Conservation (phyloP, 35 echinoderm and acorn worm species). For the Diadema setosum region DNA sequence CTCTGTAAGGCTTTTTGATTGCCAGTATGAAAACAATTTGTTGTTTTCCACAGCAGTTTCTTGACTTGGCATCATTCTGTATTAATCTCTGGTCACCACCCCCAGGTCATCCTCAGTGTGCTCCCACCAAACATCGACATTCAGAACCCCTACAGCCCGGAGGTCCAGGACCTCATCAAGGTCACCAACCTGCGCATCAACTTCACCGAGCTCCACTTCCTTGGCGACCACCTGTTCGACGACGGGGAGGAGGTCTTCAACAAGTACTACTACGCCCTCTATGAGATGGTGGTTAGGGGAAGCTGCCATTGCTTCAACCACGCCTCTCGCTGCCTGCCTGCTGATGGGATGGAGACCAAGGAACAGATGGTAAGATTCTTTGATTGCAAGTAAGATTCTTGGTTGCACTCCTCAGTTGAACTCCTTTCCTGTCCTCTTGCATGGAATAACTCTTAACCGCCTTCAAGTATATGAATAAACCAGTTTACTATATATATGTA, state of each 20-base stretch:
- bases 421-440: too few relatives aligned
- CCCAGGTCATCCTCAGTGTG: conserved; percentile 94
- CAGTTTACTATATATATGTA: too few relatives aligned
- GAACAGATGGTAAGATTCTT: conserved; percentile 66
- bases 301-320: conserved; percentile 97
- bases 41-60: too few relatives aligned
- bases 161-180: conserved; percentile 91
- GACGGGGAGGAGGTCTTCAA: conserved; percentile 73
- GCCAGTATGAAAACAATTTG: too few relatives aligned
- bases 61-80: too few relatives aligned
- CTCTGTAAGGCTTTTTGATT: too few relatives aligned
- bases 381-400: too few relatives aligned
- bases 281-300: conserved; percentile 95
- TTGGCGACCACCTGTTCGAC: conserved; percentile 86
- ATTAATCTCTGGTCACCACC: too few relatives aligned
- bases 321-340: conserved; percentile 66
- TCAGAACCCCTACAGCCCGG: conserved; percentile 75
- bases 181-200: conserved; percentile 96
- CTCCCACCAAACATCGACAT: conserved; percentile 91
- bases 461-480: too few relatives aligned
- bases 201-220: conserved; percentile 90
- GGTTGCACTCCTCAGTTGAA: too few relatives aligned
- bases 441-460: too few relatives aligned
- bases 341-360: conserved; percentile 53
- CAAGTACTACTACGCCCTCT: conserved; percentile 96